A percentile compares a stretch with the other conserved stretches of the same genome.
phyloP scores from a whole-genome alignment of 2,888 invertebrate species.

The Eupithecia vulgata region DNA sequence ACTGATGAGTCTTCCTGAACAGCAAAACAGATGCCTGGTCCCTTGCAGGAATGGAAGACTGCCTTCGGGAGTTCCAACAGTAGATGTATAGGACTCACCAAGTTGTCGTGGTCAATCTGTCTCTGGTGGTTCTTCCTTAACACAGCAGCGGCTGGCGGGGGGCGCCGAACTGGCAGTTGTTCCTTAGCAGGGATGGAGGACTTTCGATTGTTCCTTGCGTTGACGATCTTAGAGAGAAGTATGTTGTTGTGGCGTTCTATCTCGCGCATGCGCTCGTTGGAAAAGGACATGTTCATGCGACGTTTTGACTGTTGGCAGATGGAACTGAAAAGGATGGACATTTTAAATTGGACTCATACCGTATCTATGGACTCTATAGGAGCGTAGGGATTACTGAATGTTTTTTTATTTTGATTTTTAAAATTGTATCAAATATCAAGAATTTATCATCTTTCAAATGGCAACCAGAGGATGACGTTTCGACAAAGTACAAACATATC shows the following conservation, averaged over 20 bases:
- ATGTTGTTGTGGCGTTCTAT: constrained; percentile 86
- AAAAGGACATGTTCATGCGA: constrained; percentile 81
- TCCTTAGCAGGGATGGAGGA: constrained; percentile 66
- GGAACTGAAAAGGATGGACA: constrained; percentile 56
- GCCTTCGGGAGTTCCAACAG: not conserved
- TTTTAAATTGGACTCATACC: not conserved
- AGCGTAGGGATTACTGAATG: not conserved
- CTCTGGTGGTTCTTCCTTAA: constrained; percentile 81
- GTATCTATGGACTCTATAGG: not conserved
- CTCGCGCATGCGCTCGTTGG: constrained; percentile 84
- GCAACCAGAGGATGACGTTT: not conserved
- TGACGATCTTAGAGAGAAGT: constrained; percentile 82
- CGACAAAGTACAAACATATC: not conserved
- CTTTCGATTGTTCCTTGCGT: constrained; percentile 69
- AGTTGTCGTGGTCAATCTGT: constrained; percentile 84
- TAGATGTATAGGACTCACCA: constrained; percentile 57
- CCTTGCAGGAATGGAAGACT: too few relatives aligned
- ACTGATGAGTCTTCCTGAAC: too few relatives aligned
- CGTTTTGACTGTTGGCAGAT: constrained; percentile 61
- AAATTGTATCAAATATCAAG: not conserved
- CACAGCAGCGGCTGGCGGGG: constrained; percentile 76
- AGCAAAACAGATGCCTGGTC: too few relatives aligned
- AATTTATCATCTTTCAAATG: not conserved
- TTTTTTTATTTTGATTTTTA: not conserved
- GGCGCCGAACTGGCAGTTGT: constrained; percentile 48